Base-by-base conservation (phyloP, 2,113 vertebrate species). In the Syngnathoides biaculeatus region DNA sequence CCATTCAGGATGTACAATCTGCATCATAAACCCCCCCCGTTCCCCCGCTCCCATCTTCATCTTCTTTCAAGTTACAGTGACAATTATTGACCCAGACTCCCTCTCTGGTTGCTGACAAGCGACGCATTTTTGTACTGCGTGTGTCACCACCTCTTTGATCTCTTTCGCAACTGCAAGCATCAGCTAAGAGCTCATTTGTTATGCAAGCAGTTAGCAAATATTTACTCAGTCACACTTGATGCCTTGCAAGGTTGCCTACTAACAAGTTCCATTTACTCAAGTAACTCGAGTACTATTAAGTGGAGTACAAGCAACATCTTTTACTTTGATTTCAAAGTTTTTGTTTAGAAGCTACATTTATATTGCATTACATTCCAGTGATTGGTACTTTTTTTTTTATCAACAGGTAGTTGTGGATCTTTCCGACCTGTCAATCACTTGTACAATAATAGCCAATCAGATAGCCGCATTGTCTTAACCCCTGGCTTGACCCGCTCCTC, bases 81-180 rank as follows among this genome's bases (percentile, higher is more conserved):
- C 52, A 72, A 57, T 58, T 60, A 65, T 38, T 55, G 68, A 83
- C 74, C 68, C 63, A 69, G 64, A 56, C 75, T 42, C 8, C 15
- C 65, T 57, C 65, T 57, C 35, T 65, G 55, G 63, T 43, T 78
- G 78, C 42, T 2, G 60, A 65, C 59, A 73, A 73, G 75, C 67
- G 63, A 58, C 64, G 35, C 9, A 11, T 64, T 68, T 56, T 72
- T 57, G 66, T 62, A 30, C 22, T 27, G 58, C 27, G 8, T 63
- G 61, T 75, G 74, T 73, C 80, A 74, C 81, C 82, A 20, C 64
- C 45, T 17, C 64, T 80, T 77, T 72, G 64, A 81, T 39, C 68
- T 64, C 38, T 62, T 13, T 15, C 64, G 26, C 38, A 58, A 62
- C 64, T 71, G 50, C 38, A 59, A 68, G 68, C 20, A 38, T 65